Base-by-base conservation (phyloP, 2,888 invertebrate species). In the Andrena fulva region DNA sequence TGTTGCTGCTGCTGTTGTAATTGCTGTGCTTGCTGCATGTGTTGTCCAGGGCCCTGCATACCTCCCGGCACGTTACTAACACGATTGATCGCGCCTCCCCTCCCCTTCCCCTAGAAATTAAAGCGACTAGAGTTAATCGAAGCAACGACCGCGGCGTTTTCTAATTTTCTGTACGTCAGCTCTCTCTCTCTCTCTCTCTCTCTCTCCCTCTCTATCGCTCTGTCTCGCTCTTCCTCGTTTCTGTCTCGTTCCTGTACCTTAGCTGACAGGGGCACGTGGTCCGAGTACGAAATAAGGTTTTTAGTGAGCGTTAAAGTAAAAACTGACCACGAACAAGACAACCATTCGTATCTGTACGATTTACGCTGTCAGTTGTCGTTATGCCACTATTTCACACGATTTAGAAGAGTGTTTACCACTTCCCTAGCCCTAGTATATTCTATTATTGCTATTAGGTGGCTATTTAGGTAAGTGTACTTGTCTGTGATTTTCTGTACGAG, bases 21-120 rank as follows among this genome's bases (percentile, higher is more conserved):
- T 42, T 42, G 93, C 89, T 84, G 42, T 3, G 16, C 5, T 42
- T 42, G 93, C 81, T 91, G 94, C 93, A 90, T 89, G 64, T 87
- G 93, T 68, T 92, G 91, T 60, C 92, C 90, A 73, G 92, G 89
- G 93, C 94, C 93, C 93, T 93, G 94, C 91, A 94, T 94, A 94
- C 95, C 95, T 95, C 95, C 95, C 94, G 95, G 95, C 94, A 95
- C 95, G 95, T 95, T 95, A 96, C 91, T 94, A 95, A 94, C 95
- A 95, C 94, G 94, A 94, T 94, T 95, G 95, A 93, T 95, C 95
- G 94, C 95, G 94, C 95, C 95, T 95, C 95, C 95, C 95, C 95
- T 95, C 95, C 94, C 95, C 95, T 95, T 95, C 96, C 95, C 95
- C 95, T 95, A 94, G 62, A 93, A 93, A 89, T 78, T 67, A 84